Conservation (phyloP, 2,797 vertebrate genomes). For the Acipenser oxyrinchus region DNA sequence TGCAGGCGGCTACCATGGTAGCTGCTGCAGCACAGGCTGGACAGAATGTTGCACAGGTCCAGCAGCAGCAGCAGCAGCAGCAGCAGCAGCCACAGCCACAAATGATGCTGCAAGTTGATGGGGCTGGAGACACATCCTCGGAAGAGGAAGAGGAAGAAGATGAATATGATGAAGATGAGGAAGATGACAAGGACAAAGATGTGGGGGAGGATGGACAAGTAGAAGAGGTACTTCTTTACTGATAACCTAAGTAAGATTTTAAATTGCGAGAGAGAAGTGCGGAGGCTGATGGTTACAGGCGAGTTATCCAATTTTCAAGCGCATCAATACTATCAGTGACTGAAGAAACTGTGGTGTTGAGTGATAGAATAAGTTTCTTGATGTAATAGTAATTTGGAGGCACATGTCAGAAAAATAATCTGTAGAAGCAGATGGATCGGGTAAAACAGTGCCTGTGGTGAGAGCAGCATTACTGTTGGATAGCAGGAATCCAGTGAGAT, state of each 20-base stretch:
- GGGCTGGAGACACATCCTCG: slow-evolving; percentile 88
- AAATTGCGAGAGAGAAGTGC: no score
- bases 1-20: slow-evolving; percentile 71
- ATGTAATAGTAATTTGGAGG: no score
- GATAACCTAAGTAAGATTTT: no score
- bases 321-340: no score
- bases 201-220: slow-evolving; percentile 93
- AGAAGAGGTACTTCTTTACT: slow-evolving; percentile 71
- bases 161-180: slow-evolving; percentile 95
- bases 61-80: slow-evolving; percentile 60
- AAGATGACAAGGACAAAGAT: slow-evolving; percentile 95
- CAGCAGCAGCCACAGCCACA: slow-evolving; percentile 68
- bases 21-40: slow-evolving; percentile 33
- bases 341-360: no score
- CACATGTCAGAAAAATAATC: no score
- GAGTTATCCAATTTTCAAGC: slow-evolving; percentile 13
- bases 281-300: no score
- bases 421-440: no score
- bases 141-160: slow-evolving; percentile 97
- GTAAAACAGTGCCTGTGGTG: no score
- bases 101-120: slow-evolving; percentile 90
- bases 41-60: slow-evolving; percentile 26
- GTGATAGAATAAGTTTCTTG: no score
- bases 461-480: no score
- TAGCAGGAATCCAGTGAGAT: no score